A percentile compares a stretch with the other conserved stretches of the same genome.
Conservation (phyloP, 2,113 vertebrate genomes). For the Symphodus melops region DNA sequence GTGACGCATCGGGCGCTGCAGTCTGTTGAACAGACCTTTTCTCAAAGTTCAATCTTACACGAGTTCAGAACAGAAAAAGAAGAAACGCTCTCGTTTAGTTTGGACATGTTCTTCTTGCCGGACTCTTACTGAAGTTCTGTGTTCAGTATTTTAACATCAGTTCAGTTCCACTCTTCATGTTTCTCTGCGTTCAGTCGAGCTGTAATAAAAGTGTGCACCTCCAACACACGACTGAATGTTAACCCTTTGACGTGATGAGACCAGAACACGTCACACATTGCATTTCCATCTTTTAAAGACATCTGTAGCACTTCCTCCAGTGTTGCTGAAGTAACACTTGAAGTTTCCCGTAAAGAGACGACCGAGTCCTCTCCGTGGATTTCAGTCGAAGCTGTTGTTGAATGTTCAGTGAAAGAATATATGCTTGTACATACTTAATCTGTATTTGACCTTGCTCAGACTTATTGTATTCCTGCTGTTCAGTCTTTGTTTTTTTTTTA, state of each 20-base stretch:
- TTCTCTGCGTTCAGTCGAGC: conserved; percentile 4
- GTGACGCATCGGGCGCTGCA: conserved; percentile 19
- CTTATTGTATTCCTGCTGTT: conserved; percentile 64
- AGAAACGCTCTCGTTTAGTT: conserved; percentile 10
- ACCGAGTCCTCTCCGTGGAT: conserved; percentile 15
- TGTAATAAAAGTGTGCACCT: conserved; percentile 5
- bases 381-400: conserved; percentile 55
- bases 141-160: conserved; percentile 17
- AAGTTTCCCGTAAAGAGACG: background rate
- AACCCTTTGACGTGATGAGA: background rate
- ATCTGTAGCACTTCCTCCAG: conserved; percentile 39
- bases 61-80: conserved; percentile 27
- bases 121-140: conserved; percentile 19
- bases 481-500: conserved; percentile 2
- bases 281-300: conserved; percentile 18
- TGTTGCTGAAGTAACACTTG: background rate
- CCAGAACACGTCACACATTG: conserved; percentile 8
- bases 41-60: background rate
- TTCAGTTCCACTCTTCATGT: background rate
- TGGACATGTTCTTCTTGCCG: background rate
- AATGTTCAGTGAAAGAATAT: conserved; percentile 65
- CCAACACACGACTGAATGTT: conserved; percentile 24
- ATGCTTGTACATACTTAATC: conserved; percentile 69
- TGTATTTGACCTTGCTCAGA: conserved; percentile 71
- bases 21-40: conserved; percentile 5